These are phyloP conservation scores for Castor canadensis DNA, from an alignment of 2,113 vertebrate species.

Conservation along the genomic window DNA sequence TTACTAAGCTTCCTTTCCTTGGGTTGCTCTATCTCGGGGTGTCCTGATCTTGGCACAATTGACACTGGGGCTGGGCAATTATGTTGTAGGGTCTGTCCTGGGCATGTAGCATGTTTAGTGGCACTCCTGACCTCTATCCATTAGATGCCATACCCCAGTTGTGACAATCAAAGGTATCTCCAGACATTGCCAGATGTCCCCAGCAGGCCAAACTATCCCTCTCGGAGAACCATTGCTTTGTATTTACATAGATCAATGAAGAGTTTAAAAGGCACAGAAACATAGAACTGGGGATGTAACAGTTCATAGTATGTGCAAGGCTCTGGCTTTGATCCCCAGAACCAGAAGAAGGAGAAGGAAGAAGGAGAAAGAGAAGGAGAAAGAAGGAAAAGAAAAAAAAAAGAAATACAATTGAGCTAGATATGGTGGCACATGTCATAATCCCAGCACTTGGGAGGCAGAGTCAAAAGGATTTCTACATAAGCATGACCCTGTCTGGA, in stretches of 20 bases:
- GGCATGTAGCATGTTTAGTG: neutral
- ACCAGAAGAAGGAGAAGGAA: no score
- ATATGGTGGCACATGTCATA: no score
- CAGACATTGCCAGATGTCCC: neutral
- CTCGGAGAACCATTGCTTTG: neutral
- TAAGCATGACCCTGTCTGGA: no score
- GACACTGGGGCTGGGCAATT: neutral
- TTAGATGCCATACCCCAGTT: neutral
- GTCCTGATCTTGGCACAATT: neutral
- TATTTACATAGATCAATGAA: neutral
- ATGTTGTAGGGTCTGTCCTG: neutral
- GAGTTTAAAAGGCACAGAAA: neutral
- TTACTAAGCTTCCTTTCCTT: neutral
- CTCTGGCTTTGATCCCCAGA: no score
- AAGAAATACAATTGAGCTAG: no score
- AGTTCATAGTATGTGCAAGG: no score
- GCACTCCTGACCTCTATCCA: neutral
- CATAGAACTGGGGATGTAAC: no score
- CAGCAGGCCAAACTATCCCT: neutral
- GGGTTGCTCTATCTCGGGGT: neutral
- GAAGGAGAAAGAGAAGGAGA: no score
- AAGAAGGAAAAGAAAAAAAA: no score
- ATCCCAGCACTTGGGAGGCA: no score
- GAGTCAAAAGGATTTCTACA: no score
- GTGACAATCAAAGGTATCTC: neutral